Evolutionary conservation across 2,113 vertebrate species (phyloP), one percentile per base, ranked within the genome.

Genomic region (Poeciliopsis retropinna): DNA sequence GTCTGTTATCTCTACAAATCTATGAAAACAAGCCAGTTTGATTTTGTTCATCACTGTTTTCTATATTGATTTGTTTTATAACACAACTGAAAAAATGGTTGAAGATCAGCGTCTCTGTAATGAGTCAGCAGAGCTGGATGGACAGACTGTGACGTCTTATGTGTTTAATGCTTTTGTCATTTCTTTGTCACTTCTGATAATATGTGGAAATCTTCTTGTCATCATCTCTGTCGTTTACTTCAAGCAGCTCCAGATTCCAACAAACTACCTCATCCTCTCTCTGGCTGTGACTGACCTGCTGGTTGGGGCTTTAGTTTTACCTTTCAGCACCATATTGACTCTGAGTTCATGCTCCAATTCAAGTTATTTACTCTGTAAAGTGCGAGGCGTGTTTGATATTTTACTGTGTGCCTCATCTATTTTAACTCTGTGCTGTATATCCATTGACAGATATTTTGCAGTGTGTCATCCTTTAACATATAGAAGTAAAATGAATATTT

Each of bases 381-480:
- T n/a, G n/a, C n/a, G n/a, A n/a, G n/a, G n/a, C n/a, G n/a, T n/a
- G n/a, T n/a, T n/a, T n/a, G n/a, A n/a, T n/a, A n/a, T n/a, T n/a
- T n/a, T n/a, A n/a, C n/a, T n/a, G n/a, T n/a, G n/a, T n/a, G n/a
- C n/a, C n/a, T n/a, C n/a, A n/a, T n/a, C n/a, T n/a, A n/a, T n/a
- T n/a, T n/a, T n/a, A n/a, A n/a, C n/a, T n/a, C n/a, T 79, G n/a
- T 79, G 78, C 39, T 79, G n/a, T n/a, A n/a, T n/a, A n/a, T n/a
- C n/a, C n/a, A n/a, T n/a, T 29, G 78, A 79, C 27, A 60, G 78
- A 2, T 79, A 79, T 64, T 64, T 70, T 15, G 65, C 78, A n/a
- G 71, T 79, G 22, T 74, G 65, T 60, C 44, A 64, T 13, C 71
- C 71, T 41, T 44, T 79, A 47, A 31, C 28, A 1, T 70, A 79